phyloP scores from a whole-genome alignment of 2,113 vertebrate species.

The Oreochromis spilurus region DNA sequence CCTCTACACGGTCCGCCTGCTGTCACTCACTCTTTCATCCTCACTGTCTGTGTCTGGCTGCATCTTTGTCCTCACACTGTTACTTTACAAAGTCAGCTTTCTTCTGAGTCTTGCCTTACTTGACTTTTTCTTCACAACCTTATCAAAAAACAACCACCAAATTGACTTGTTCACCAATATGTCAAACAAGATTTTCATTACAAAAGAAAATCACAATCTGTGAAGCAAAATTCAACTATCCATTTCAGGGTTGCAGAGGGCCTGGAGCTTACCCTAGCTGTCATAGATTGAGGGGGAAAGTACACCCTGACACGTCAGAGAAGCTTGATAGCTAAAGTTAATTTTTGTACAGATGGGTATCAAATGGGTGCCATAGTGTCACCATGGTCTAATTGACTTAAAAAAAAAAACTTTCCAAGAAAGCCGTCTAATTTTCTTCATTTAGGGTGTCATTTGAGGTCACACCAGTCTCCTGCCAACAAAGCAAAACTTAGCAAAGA shows the following conservation, averaged over 20 bases:
- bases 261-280: not conserved
- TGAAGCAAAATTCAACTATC: not conserved
- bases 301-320: not conserved
- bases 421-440: not conserved
- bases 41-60: not conserved
- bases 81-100: not conserved
- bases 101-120: not conserved
- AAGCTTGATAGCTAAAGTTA: not conserved
- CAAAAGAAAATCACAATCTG: not conserved
- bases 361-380: not conserved
- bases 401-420: not conserved
- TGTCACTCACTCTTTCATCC: not conserved
- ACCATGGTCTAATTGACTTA: not conserved
- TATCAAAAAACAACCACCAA: not conserved
- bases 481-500: conserved; percentile 5
- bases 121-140: not conserved
- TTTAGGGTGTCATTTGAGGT: conserved; percentile 2
- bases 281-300: not conserved
- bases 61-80: not conserved
- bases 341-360: not conserved
- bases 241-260: not conserved
- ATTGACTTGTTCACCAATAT: not conserved
- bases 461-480: not conserved
- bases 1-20: not conserved
- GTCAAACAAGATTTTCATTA: not conserved